Conservation (phyloP, 2,888 invertebrate genomes). For the Spodoptera littoralis region DNA sequence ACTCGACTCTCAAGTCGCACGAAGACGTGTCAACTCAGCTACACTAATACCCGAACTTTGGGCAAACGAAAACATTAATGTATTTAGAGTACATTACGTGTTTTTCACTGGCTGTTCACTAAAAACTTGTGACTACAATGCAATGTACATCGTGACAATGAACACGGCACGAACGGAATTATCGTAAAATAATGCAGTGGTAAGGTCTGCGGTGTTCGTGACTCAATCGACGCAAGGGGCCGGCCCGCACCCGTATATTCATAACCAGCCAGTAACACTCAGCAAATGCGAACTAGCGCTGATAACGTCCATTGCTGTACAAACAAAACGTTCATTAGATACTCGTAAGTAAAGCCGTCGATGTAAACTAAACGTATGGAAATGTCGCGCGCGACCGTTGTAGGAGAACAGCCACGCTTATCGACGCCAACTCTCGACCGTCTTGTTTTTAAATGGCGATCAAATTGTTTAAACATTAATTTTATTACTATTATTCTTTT, state of each 20-base stretch:
- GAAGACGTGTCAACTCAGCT: constrained; percentile 52
- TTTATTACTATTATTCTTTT: constrained; percentile 3
- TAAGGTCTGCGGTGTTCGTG: constrained; percentile 74
- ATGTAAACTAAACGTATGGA: constrained; percentile 43
- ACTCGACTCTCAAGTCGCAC: constrained; percentile 31
- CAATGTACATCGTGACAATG: constrained; percentile 64
- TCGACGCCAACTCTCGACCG: constrained; percentile 39
- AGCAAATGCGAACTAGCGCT: constrained; percentile 44
- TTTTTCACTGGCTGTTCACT: constrained; percentile 2
- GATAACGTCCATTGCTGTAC: constrained; percentile 57
- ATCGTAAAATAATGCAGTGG: constrained; percentile 68
- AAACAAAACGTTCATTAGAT: constrained; percentile 37
- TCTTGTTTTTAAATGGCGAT: constrained; percentile 35
- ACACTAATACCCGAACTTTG: constrained; percentile 21
- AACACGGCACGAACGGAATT: constrained; percentile 55
- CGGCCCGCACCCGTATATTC: constrained; percentile 68
- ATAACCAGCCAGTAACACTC: constrained; percentile 50
- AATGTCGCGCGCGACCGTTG: constrained; percentile 19
- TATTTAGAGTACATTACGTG: constrained; percentile 40
- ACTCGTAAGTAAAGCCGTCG: constrained; percentile 16
- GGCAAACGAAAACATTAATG: constrained; percentile 14
- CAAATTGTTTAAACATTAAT: constrained; percentile 24
- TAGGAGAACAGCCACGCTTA: constrained; percentile 29
- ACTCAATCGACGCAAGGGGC: constrained; percentile 77
- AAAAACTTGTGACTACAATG: constrained; percentile 46